phyloP scores from a whole-genome alignment of 2,797 vertebrate genomes.

The Hemitrygon akajei region DNA sequence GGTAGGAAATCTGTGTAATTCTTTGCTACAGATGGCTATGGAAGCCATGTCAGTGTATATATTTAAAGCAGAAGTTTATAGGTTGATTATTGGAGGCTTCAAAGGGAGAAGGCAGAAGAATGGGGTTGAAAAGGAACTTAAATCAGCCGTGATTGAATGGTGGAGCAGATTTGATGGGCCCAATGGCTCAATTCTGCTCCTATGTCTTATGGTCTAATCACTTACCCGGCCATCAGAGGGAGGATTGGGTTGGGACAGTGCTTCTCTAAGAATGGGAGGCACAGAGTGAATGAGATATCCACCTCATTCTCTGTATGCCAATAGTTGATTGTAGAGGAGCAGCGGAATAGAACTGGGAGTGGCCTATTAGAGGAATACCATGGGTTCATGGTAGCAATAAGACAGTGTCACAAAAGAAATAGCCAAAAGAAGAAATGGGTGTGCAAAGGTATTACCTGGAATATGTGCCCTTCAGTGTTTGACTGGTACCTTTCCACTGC shows the following conservation, averaged over 20 bases:
- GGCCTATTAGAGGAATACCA: not conserved
- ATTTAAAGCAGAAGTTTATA: no score
- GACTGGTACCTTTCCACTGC: slow-evolving; percentile 34
- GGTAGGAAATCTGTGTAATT: no score
- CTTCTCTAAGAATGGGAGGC: not conserved
- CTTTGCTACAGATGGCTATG: no score
- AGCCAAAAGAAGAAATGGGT: not conserved
- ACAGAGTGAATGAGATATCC: not conserved
- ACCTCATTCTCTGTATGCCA: no score
- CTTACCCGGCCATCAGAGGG: not conserved
- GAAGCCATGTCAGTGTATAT: no score
- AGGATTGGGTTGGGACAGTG: not conserved
- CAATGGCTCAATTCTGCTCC: no score
- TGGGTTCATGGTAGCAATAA: not conserved
- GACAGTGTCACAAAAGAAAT: not conserved
- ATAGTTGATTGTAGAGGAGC: not conserved
- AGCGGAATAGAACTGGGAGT: not conserved
- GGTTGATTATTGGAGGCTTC: no score
- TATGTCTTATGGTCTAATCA: no score
- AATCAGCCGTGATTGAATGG: no score
- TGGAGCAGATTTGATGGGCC: no score
- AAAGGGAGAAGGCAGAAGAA: no score
- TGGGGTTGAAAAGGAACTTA: no score
- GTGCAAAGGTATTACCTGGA: not conserved
- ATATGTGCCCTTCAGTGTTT: not conserved